These are phyloP conservation scores for Ranitomeya variabilis DNA, from an alignment of 2,113 vertebrate genomes.

Conservation along the genomic window DNA sequence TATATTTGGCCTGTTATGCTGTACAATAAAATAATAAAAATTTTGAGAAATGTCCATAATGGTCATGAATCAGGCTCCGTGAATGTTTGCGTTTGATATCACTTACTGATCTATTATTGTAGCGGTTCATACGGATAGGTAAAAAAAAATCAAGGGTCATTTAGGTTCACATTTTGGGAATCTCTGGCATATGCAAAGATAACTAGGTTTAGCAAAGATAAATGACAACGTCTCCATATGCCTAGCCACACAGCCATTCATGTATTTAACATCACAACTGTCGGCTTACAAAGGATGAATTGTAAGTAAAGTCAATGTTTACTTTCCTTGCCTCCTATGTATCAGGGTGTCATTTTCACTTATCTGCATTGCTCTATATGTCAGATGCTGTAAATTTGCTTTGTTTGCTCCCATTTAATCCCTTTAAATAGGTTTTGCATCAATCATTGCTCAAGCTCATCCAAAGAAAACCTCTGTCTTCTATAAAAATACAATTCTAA, in stretches of 20 bases:
- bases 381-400: slow-evolving; percentile 19
- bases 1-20: too few relatives aligned
- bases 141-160: not conserved
- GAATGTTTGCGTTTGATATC: not conserved
- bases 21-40: too few relatives aligned
- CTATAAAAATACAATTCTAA: not conserved
- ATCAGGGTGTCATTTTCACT: not conserved
- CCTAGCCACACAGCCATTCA: not conserved
- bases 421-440: slow-evolving; percentile 23
- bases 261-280: not conserved
- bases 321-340: not conserved
- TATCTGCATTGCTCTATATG: slow-evolving; percentile 6
- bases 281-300: not conserved
- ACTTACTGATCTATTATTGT: not conserved
- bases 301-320: not conserved
- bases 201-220: not conserved
- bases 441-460: not conserved
- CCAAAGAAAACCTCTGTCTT: not conserved
- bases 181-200: not conserved
- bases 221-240: not conserved
- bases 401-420: slow-evolving; percentile 13
- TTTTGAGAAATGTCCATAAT: too few relatives aligned
- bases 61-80: too few relatives aligned
- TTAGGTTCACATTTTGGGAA: not conserved
- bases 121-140: not conserved